Evolutionary conservation across 2,113 vertebrate species (phyloP).

Genomic region (Pseudonaja textilis): DNA sequence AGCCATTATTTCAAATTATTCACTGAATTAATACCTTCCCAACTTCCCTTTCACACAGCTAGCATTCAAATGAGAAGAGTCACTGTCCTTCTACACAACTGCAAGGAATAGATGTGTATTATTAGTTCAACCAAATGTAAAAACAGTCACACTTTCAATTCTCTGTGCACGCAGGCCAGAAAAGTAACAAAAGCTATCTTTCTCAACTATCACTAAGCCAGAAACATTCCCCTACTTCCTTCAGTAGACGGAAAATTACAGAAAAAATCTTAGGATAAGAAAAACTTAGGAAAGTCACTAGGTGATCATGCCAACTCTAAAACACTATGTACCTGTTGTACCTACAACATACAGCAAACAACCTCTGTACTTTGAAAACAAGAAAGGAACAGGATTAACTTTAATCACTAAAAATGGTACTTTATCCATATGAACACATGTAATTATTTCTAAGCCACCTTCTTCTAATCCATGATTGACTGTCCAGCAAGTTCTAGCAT

Average conservation of each 20-base stretch:
- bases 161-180: neutral
- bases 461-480: neutral
- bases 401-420: neutral
- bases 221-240: neutral
- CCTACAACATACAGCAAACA: neutral
- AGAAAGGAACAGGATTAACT: neutral
- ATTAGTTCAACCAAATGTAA: neutral
- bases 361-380: neutral
- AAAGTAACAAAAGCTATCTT: neutral
- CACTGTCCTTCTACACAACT: neutral
- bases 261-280: neutral
- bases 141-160: neutral
- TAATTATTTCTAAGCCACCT: neutral
- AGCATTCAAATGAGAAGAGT: neutral
- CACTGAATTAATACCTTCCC: neutral
- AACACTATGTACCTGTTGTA: neutral
- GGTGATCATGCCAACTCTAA: neutral
- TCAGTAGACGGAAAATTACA: neutral
- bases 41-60: neutral
- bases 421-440: neutral
- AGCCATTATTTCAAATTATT: neutral
- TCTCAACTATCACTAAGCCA: neutral
- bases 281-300: neutral
- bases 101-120: neutral
- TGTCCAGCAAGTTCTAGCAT: neutral